Evolutionary conservation across 1,140 invertebrate genomes (phyloP).

Genomic region (Cyphomyrmex costatus): DNA sequence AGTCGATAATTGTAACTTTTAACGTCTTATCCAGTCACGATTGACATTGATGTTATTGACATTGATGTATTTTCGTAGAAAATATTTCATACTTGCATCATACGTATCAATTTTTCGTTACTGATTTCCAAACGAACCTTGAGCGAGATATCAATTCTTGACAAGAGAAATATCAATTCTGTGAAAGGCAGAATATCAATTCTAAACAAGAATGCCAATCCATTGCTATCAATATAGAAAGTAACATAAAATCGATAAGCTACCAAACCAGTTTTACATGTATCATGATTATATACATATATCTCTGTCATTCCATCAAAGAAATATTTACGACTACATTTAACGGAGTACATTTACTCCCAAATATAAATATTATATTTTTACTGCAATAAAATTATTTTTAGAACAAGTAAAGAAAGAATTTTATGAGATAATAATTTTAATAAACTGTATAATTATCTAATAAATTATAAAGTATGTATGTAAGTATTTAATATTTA

Average conservation of each 20-base stretch:
- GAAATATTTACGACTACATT: constrained; percentile 3
- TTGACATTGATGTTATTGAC: constrained; percentile 6
- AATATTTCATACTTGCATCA: constrained; percentile 19
- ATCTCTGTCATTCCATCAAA: constrained; percentile 16
- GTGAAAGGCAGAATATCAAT: constrained; percentile 33
- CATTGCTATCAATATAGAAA: constrained; percentile 49
- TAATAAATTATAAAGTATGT: background rate
- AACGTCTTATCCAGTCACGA: background rate
- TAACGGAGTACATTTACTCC: background rate
- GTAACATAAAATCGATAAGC: constrained; percentile 46
- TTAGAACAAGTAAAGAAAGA: background rate
- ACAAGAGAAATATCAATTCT: constrained; percentile 5
- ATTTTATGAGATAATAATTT: background rate
- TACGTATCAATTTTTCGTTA: constrained; percentile 23
- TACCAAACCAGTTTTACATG: background rate
- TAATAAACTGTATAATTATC: background rate
- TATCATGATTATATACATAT: constrained; percentile 30
- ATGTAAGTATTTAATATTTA: background rate
- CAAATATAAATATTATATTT: constrained; percentile 29
- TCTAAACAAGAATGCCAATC: constrained; percentile 48
- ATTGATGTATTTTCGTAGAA: background rate
- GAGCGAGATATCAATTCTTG: constrained; percentile 41
- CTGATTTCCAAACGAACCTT: constrained; percentile 19
- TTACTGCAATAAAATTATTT: constrained; percentile 8
- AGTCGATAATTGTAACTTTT: background rate